Evolutionary conservation across 2,797 vertebrate species (phyloP).

Genomic region (Eupleurogrammus muticus): DNA sequence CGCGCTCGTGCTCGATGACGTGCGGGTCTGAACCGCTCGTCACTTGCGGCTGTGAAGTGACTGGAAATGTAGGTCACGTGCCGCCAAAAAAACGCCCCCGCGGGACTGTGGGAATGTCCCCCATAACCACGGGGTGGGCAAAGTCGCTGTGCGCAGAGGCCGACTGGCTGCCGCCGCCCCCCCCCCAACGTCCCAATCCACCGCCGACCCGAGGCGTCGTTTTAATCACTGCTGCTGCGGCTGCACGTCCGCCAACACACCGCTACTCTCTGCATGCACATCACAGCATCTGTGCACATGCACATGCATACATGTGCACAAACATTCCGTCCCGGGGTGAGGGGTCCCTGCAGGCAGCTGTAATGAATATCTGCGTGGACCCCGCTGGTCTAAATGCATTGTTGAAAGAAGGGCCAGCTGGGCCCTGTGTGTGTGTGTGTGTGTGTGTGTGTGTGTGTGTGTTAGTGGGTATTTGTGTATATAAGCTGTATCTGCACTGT

Average conservation of each 20-base stretch:
- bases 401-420: constrained; percentile 60
- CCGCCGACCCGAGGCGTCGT: constrained; percentile 69
- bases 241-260: constrained; percentile 34
- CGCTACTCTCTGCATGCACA: constrained; percentile 26
- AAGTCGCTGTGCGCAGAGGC: constrained; percentile 65
- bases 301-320: constrained; percentile 12
- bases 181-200: constrained; percentile 58
- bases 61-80: constrained; percentile 55
- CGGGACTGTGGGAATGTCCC: constrained; percentile 56
- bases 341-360: constrained; percentile 38
- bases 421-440: neutral
- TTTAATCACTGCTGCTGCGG: constrained; percentile 76
- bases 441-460: neutral
- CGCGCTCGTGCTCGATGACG: constrained; percentile 14
- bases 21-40: constrained; percentile 29
- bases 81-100: constrained; percentile 34
- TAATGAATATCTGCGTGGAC: constrained; percentile 51
- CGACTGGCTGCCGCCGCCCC: constrained; percentile 65
- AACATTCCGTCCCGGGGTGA: neutral
- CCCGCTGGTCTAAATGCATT: constrained; percentile 58
- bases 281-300: constrained; percentile 5
- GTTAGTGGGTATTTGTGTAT: constrained; percentile 2
- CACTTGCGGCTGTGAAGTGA: constrained; percentile 36
- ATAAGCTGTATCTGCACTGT: no score
- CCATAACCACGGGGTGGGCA: constrained; percentile 65